Evolutionary conservation across 1,140 invertebrate species (phyloP).

Genomic region (Carposina sasakii): DNA sequence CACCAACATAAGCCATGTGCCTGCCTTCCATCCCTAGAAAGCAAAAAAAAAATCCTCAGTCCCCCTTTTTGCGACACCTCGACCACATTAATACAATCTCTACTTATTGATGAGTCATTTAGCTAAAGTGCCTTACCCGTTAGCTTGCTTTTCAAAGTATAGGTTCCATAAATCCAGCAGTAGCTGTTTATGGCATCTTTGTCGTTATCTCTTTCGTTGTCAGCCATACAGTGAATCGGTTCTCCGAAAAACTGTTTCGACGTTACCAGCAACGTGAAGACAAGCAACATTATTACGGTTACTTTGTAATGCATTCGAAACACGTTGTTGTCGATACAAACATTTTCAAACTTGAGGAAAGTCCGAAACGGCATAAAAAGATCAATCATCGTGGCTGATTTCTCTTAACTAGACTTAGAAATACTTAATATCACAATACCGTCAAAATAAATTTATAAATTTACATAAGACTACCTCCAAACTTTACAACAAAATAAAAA

Average conservation of each 20-base stretch:
- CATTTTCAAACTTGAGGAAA: conserved; percentile 75
- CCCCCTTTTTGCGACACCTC: background rate
- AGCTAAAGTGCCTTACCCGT: too few relatives aligned
- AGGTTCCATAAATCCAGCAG: conserved; percentile 87
- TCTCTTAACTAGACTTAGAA: too few relatives aligned
- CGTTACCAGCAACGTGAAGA: conserved; percentile 78
- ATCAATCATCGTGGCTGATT: conserved; percentile 61
- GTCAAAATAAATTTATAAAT: too few relatives aligned
- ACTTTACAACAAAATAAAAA: too few relatives aligned
- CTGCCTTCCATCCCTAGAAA: conserved; percentile 41
- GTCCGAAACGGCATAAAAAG: conserved; percentile 56
- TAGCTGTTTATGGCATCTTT: conserved; percentile 79
- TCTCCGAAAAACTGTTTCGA: conserved; percentile 83
- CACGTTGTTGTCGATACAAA: conserved; percentile 78
- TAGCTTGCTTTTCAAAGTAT: conserved; percentile 73
- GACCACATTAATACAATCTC: background rate
- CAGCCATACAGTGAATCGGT: conserved; percentile 77
- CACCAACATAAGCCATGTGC: conserved; percentile 48
- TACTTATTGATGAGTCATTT: too few relatives aligned
- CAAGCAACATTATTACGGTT: conserved; percentile 77
- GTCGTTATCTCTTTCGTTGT: conserved; percentile 54
- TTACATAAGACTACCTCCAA: too few relatives aligned
- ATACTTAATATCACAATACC: too few relatives aligned
- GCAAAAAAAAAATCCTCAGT: background rate
- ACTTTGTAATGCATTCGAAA: conserved; percentile 81